Conservation (phyloP, 2,888 invertebrate species). For the Parnassius mnemosyne region DNA sequence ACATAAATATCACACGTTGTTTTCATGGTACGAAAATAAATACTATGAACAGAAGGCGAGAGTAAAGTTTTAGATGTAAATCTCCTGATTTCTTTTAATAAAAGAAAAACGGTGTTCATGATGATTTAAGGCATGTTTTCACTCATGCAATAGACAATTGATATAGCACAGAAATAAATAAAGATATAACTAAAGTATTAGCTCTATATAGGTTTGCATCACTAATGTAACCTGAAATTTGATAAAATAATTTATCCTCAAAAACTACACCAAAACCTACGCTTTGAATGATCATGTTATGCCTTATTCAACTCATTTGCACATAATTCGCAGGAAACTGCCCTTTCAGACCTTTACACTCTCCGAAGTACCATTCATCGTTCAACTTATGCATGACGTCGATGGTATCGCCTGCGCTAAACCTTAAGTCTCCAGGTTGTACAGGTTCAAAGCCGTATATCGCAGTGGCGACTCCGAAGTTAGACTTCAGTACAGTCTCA, state of each 20-base stretch:
- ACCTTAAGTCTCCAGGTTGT: constrained; percentile 63
- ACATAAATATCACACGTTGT: constrained; percentile 25
- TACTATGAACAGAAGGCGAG: neutral
- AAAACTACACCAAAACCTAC: neutral
- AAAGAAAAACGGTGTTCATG: too few species aligned
- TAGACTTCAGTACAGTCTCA: constrained; percentile 40
- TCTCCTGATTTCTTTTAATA: too few species aligned
- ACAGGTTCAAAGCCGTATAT: constrained; percentile 86
- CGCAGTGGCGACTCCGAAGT: constrained; percentile 78
- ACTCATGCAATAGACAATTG: too few species aligned
- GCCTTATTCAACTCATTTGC: constrained; percentile 63
- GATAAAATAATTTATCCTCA: neutral
- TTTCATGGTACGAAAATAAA: neutral
- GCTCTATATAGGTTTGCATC: neutral
- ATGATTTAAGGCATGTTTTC: too few species aligned
- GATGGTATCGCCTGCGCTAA: constrained; percentile 71
- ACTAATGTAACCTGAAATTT: neutral
- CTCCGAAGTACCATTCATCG: constrained; percentile 89
- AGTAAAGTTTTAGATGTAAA: too few species aligned
- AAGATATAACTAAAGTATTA: neutral
- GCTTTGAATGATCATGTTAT: constrained; percentile 18
- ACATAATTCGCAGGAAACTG: constrained; percentile 91
- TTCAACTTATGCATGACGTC: constrained; percentile 84
- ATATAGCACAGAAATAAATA: neutral
- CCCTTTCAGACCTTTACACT: constrained; percentile 83